Base-by-base conservation (phyloP, 2,797 vertebrate genomes). In the Anableps anableps region DNA sequence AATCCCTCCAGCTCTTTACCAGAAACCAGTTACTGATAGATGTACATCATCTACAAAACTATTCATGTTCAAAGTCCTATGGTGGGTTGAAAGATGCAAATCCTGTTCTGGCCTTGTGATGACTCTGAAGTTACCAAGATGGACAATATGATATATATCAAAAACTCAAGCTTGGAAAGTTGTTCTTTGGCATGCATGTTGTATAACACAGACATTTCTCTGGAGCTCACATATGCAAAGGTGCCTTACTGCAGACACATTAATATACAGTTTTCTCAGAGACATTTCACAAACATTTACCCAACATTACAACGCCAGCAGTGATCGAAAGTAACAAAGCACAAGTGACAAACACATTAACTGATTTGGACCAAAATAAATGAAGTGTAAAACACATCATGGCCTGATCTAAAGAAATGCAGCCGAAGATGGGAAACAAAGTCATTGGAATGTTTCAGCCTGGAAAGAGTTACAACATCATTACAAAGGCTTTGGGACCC, bases 51-150 rank as follows among this genome's bases (percentile, higher is more conserved):
- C 31, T 47, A 81, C 45, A 76, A 76, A 81, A 72, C 47, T 34
- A 75, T 80, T 73, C 73, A 83, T 58, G 78, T 89, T 91, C 79
- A 91, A 90, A 91, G 88, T 84, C n/a, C 73, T 74, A 86, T 43
- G 26, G 47, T 38, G 48, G 73, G 75, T 80, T 83, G 75, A 75
- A 29, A 72, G 14, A 31, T 70, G 77, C 87, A 88, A 81, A 74
- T 87, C 74, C 82, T 86, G 17, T 55, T 55, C 53, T 3, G 10
- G 38, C 66, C 23, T 73, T n/a, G 64, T 53, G 81, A 90, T 72
- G 26, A 72, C 11, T 16, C 55, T 31, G 26, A 79, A 88, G 81
- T 86, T 88, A 88, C 75, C 38, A 45, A 81, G 51, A 73, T 19
- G 10, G 76, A 86, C 41, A 58, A 45, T 19, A 51, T 48, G 53